Base-by-base conservation (phyloP, 1,140 invertebrate species). In the Bombus superbus region DNA sequence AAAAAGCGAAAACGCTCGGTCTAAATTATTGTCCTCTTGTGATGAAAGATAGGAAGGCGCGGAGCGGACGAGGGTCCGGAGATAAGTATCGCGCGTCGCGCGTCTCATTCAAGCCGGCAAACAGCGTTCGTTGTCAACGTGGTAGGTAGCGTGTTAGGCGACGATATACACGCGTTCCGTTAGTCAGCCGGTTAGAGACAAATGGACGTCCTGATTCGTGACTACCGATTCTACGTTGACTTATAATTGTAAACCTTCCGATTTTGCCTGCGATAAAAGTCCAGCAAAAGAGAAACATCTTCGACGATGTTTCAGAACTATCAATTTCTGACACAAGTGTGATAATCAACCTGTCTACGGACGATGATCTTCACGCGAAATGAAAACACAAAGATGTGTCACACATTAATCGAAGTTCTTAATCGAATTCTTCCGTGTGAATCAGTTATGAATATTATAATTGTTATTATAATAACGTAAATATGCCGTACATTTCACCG, bases 111-210 rank as follows among this genome's bases (percentile, higher is more conserved):
- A 85, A 81, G 77, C 73, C 25, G 75, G 84, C 83, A 69, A 88
- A 81, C 89, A 87, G 89, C 86, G 86, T 92, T 88, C 84, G 83
- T 86, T 91, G 89, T 76, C 87, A 86, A 88, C 89, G 85, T 90
- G 79, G 87, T 89, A 89, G 87, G 90, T 91, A 86, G 90, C 89
- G 79, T 90, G 83, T 86, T 74, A 81, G 80, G 80, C 66, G 86
- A 85, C 81, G 88, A 91, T 92, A 92, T 91, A 89, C 92, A 92
- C 82, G 85, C 90, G 91, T 92, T 91, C 87, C 89, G 86, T 88
- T 89, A 92, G 87, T 85, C 84, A 87, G 68, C 73, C 57, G 73
- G 84, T 47, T 74, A 40, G 82, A 89, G 86, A 93, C 88, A 92
- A 91, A 92, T 91, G 88, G 87, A 91, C 75, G 88, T 86, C 85